These are phyloP conservation scores for Zoanthus sansibaricus DNA, from an alignment of 92 coral and sea anemone genomes.

Conservation along the genomic window DNA sequence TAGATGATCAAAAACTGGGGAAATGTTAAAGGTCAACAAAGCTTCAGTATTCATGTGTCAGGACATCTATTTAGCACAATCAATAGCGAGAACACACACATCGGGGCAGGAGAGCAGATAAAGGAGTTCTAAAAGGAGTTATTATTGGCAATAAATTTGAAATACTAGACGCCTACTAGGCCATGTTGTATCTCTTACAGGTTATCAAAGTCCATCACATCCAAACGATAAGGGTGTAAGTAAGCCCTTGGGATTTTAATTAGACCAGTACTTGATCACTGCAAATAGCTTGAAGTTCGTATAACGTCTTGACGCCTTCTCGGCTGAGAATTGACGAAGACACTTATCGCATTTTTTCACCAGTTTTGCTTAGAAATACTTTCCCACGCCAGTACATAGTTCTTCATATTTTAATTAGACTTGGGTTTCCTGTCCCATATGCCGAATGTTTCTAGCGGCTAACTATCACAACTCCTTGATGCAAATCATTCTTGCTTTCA, in stretches of 20 bases:
- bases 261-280: conserved; percentile 38
- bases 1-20: neutral
- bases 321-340: conserved; percentile 45
- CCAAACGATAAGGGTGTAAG: conserved; percentile 2
- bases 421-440: conserved; percentile 16
- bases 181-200: conserved; percentile 16
- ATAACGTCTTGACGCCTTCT: conserved; percentile 43
- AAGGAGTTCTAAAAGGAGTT: conserved; percentile 21
- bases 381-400: conserved; percentile 41
- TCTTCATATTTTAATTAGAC: conserved; percentile 9
- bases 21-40: conserved; percentile 32
- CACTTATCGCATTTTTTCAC: conserved; percentile 39
- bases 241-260: conserved; percentile 31
- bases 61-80: conserved; percentile 38
- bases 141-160: conserved; percentile 19
- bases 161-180: conserved; percentile 8
- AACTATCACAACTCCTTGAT: neutral
- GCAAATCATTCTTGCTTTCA: neutral
- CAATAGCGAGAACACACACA: conserved; percentile 42
- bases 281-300: conserved; percentile 36
- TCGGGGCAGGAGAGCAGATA: conserved; percentile 24
- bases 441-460: neutral
- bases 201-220: conserved; percentile 11
- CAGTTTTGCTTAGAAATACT: conserved; percentile 29
- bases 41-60: conserved; percentile 26